phyloP scores from a whole-genome alignment of 2,797 vertebrate species.

The Sebastes steindachneri region DNA sequence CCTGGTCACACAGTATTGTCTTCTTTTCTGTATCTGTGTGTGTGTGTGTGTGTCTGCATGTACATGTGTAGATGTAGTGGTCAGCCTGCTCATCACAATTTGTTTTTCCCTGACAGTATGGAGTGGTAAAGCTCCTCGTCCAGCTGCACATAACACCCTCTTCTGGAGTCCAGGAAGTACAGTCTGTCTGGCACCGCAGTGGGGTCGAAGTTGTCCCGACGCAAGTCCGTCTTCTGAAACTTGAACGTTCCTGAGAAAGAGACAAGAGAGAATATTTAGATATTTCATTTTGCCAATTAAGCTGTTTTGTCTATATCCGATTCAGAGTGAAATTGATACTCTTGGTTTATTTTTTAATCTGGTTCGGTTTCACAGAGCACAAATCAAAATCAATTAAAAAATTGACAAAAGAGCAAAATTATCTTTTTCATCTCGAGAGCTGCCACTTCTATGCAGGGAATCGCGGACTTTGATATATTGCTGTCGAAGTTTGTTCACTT shows the following conservation, averaged over 20 bases:
- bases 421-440: too few species aligned
- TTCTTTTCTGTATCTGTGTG: background rate
- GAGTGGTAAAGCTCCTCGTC: slow-evolving; percentile 82
- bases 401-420: too few species aligned
- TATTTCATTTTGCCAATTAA: background rate
- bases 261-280: background rate
- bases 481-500: too few species aligned
- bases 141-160: slow-evolving; percentile 86
- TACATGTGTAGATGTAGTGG: slow-evolving; percentile 26
- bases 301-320: too few species aligned
- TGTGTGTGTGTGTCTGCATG: slow-evolving; percentile 14
- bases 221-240: slow-evolving; percentile 94
- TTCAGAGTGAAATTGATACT: too few species aligned
- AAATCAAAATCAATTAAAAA: too few species aligned
- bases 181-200: slow-evolving; percentile 86
- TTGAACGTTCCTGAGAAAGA: slow-evolving; percentile 91
- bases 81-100: slow-evolving; percentile 85
- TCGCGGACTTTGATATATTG: too few species aligned
- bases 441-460: too few species aligned
- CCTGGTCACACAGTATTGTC: slow-evolving; percentile 35
- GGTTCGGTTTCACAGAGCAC: too few species aligned
- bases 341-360: too few species aligned
- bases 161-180: slow-evolving; percentile 92
- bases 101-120: slow-evolving; percentile 91
- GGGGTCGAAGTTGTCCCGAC: slow-evolving; percentile 91